Evolutionary conservation across 2,888 invertebrate species (phyloP), one percentile per base, ranked within the genome.

Genomic region (Alentia gelatinosa): DNA sequence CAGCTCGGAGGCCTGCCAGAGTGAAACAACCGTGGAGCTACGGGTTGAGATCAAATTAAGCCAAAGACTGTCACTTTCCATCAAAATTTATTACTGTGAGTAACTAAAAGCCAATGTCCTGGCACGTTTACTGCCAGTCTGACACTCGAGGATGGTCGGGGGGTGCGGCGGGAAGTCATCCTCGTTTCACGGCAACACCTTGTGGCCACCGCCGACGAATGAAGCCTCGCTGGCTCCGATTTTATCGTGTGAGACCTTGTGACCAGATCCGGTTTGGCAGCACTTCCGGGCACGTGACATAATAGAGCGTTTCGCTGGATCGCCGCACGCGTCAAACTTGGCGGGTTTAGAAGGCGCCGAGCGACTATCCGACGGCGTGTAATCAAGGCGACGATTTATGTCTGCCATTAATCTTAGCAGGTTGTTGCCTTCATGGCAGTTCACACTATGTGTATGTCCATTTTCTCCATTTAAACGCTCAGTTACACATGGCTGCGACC

Each of bases 11-110:
- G 39, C 12, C 37, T 79, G 79, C 39, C 79, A 79, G 79, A 19
- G 39, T 4, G 23, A 23, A 7, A 19, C 79, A 35, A 19, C 12
- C n/a, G 9, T 23, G 15, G 9, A 37, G 39, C 79, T 39, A 79
- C 39, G 23, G 79, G 37, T 19, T 37, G 37, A 39, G 79, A 39
- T 9, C 39, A 39, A 79, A 79, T 79, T 79, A 79, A 79, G 79
- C 79, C 39, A 37, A 79, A 79, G n/a, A 79, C 79, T 79, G 79
- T 39, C 79, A 79, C 39, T 79, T 79, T 79, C 5, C 79, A 79
- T 79, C 79, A 19, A 79, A 79, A 79, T 79, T 79, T 79, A 79
- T 79, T 15, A 39, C 79, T 12, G 19, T 19, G 35, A 39, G 23
- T 79, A 35, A 35, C 37, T 79, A 23, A 79, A 12, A 19, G 79